Base-by-base conservation (phyloP, 2,888 invertebrate genomes). In the Balanococcus diminutus region DNA sequence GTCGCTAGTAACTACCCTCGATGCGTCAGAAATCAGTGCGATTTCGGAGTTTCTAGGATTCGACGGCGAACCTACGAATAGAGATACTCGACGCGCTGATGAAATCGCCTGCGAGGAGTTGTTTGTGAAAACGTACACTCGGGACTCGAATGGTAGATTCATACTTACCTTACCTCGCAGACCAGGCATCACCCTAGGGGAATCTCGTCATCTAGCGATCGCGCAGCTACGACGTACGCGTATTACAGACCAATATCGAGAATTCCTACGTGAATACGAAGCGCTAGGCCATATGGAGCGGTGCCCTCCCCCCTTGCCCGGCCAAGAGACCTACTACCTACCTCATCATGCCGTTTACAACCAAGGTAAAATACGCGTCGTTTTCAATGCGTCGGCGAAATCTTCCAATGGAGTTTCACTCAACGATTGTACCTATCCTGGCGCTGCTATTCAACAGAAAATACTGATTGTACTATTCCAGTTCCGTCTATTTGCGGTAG, bases 221-320 rank as follows among this genome's bases (percentile, higher is more conserved):
- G 72, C 72, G 2, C 72, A 22, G 4, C 22, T 72, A 3, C 5
- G 19, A 72, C 72, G 72, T 22, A 19, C 14, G 3, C 2, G 14
- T 8, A 22, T 36, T 16, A 31, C 31, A 3, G 31, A 79, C n/a
- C 5, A 31, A 3, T 79, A 79, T 14, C 14, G 16, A 2, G 79
- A 79, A 79, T 79, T 79, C 79, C 2, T 79, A 2, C 79, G 32
- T 16, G 79, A 79, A 14, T 79, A 79, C 16, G 79, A 79, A 36
- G 32, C 32, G 2, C 16, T 79, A 4, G 79, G 79, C 32, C 79
- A 79, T 31, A 79, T 79, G 79, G n/a, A 4, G 3, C 2, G 6
- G 6, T 8, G 9, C 4, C 2, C 28, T 9, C 14, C 31, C 6
- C 31, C 28, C 8, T 6, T 5, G 16, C 25, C 25, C 4, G 79